Evolutionary conservation across 2,888 invertebrate genomes (phyloP), one percentile per base, ranked within the genome.

Genomic region (Cataglyphis rosenhaueri): DNA sequence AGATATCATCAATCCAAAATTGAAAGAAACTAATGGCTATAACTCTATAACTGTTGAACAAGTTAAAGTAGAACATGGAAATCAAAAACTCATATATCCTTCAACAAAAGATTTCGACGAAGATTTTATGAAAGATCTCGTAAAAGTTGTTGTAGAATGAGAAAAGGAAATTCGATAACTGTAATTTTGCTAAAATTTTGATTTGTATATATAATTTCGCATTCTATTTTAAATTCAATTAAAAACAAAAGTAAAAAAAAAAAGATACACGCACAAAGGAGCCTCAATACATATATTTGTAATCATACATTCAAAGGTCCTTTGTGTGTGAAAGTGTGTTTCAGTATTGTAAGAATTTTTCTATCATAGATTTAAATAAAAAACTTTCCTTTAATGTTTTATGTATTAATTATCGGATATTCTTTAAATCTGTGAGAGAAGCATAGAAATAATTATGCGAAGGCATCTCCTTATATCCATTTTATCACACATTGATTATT

Each of bases 41-140:
- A 92, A 86, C 3, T 25, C 6, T 81, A 92, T 96, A 76, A 89
- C 93, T 18, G 95, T 97, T 1, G 96, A 96, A 88, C 97, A 98
- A 95, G 96, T 98, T 0, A 96, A 96, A 94, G 95, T 97, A 4
- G 96, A 97, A 0, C 52, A 96, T 86, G 97, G 97, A 10, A 96
- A 96, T 86, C 94, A 98, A 87, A 97, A 97, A 92, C 96, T 96
- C n/a, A 96, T 98, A 3, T 98, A 97, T 94, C 98, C 98, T 0
- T 97, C 97, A 0, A 95, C 97, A 88, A 96, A 96, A 0, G 98
- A 98, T 94, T 95, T 97, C 76, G 73, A 38, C 18, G 57, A 57
- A 8, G 15, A 71, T 8, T 10, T 71, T 2, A 3, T 29, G 29
- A 29, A 29, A 29, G 29, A 29, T 29, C 29, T 29, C 29, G 2